Percentiles rank a stretch among this genome's conserved stretches.
Evolutionary conservation across 2,888 invertebrate genomes (phyloP).

Genomic region (Drosophila mercatorum): DNA sequence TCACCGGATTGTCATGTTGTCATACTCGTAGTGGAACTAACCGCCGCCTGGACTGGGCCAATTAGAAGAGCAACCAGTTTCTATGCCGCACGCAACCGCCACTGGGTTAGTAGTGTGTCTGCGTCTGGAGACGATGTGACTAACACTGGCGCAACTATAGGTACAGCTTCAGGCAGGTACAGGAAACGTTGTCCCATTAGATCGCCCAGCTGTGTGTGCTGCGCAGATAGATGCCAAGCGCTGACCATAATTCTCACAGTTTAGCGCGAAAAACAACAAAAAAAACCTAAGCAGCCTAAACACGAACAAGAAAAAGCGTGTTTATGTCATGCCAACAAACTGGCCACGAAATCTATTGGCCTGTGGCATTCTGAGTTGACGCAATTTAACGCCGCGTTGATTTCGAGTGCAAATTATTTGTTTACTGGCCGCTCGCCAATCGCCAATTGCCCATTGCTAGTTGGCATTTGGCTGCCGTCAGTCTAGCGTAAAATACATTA

Average conservation of each 20-base stretch:
- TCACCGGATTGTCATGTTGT: slow-evolving; percentile 57
- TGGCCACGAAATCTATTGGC: slow-evolving; percentile 41
- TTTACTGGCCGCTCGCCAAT: slow-evolving; percentile 31
- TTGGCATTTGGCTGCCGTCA: slow-evolving; percentile 24
- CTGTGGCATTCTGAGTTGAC: slow-evolving; percentile 53
- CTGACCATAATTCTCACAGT: slow-evolving; percentile 37
- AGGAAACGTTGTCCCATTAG: slow-evolving; percentile 31
- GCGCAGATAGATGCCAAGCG: slow-evolving; percentile 34
- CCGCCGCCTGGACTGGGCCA: slow-evolving; percentile 54
- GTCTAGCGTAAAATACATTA: slow-evolving; percentile 72
- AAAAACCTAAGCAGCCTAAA: slow-evolving; percentile 2
- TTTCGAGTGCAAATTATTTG: slow-evolving; percentile 69
- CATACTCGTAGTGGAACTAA: slow-evolving; percentile 33
- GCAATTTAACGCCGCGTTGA: slow-evolving; percentile 71
- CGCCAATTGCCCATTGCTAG: slow-evolving; percentile 13
- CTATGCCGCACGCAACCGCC: slow-evolving; percentile 62
- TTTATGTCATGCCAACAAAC: slow-evolving; percentile 48
- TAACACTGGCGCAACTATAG: slow-evolving; percentile 7
- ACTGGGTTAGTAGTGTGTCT: slow-evolving; percentile 74
- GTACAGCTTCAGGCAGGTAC: background rate
- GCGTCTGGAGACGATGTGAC: slow-evolving; percentile 46
- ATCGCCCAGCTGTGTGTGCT: slow-evolving; percentile 19
- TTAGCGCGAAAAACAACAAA: background rate
- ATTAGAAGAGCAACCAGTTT: slow-evolving; percentile 78
- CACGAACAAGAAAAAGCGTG: slow-evolving; percentile 38